Percentiles rank a stretch among this genome's conserved stretches.
Evolutionary conservation across 2,888 invertebrate genomes (phyloP).

Genomic region (Eupithecia subumbrata): DNA sequence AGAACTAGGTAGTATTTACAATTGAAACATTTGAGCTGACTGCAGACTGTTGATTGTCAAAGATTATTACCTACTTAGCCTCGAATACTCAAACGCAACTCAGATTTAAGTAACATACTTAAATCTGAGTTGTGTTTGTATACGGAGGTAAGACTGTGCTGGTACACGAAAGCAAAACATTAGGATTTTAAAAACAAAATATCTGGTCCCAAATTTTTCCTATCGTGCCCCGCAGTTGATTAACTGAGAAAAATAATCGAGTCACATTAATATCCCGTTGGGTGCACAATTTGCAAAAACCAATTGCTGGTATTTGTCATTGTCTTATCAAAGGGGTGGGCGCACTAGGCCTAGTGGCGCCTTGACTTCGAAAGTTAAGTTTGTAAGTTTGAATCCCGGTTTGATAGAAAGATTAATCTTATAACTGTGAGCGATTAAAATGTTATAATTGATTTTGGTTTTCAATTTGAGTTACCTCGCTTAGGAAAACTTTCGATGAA

Average conservation of each 20-base stretch:
- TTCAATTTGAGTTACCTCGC: background rate
- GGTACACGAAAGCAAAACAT: background rate
- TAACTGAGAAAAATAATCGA: conserved; percentile 64
- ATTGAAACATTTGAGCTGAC: too few relatives aligned
- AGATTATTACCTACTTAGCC: too few relatives aligned
- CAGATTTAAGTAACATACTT: too few relatives aligned
- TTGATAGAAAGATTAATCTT: background rate
- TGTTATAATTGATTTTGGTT: background rate
- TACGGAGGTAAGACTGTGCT: background rate
- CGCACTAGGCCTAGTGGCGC: background rate
- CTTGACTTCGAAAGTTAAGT: background rate
- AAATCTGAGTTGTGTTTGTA: too few relatives aligned
- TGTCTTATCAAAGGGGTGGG: conserved; percentile 67
- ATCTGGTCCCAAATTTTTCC: background rate
- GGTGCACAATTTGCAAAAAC: conserved; percentile 77
- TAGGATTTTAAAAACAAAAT: background rate
- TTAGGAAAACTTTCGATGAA: background rate
- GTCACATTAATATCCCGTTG: conserved; percentile 65
- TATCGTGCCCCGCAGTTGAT: conserved; percentile 49
- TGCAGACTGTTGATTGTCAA: too few relatives aligned
- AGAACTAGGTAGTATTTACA: too few relatives aligned
- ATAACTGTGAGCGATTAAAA: background rate
- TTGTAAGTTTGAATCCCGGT: background rate
- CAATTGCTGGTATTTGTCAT: conserved; percentile 75
- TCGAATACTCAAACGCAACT: too few relatives aligned